A percentile compares a stretch with the other conserved stretches of the same genome.
Conservation (phyloP, 1,140 invertebrate species). For the Euura lappo region DNA sequence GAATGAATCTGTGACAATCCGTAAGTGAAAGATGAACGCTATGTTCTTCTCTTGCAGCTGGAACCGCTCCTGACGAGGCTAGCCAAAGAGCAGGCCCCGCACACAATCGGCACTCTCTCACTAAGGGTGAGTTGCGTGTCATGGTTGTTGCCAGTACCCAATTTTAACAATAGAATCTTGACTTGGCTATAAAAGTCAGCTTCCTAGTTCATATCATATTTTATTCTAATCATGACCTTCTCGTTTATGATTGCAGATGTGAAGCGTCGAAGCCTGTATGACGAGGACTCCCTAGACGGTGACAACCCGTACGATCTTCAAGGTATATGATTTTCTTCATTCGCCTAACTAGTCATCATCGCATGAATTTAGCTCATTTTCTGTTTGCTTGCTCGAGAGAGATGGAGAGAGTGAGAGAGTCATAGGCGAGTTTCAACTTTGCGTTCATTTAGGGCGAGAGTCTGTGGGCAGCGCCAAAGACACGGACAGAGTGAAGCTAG, state of each 20-base stretch:
- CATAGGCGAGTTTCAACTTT: not conserved
- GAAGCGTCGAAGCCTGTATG: slow-evolving; percentile 57
- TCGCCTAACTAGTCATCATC: slow-evolving; percentile 28
- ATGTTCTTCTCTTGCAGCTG: slow-evolving; percentile 48
- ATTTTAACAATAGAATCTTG: no score
- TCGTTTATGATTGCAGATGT: slow-evolving; percentile 45
- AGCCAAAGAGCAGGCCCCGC: slow-evolving; percentile 60
- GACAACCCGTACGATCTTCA: slow-evolving; percentile 54
- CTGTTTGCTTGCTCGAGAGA: slow-evolving; percentile 5
- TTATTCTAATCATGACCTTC: no score
- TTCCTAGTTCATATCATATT: not conserved
- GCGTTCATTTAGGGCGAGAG: slow-evolving; percentile 50
- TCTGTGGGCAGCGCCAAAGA: slow-evolving; percentile 51
- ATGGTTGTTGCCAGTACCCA: no score
- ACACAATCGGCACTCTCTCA: slow-evolving; percentile 60
- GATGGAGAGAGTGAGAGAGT: slow-evolving; percentile 6
- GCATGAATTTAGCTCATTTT: slow-evolving; percentile 12
- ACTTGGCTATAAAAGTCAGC: not conserved
- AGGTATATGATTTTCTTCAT: slow-evolving; percentile 44
- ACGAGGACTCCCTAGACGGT: slow-evolving; percentile 58
- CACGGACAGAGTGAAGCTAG: slow-evolving; percentile 59
- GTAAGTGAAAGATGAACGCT: not conserved
- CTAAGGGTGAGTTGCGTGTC: slow-evolving; percentile 52
- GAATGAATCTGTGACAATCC: no score
- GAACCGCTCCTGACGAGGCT: slow-evolving; percentile 58